Percentiles rank a stretch among this genome's conserved stretches.
phyloP scores from a whole-genome alignment of 2,113 vertebrate species.

The Eira barbara region DNA sequence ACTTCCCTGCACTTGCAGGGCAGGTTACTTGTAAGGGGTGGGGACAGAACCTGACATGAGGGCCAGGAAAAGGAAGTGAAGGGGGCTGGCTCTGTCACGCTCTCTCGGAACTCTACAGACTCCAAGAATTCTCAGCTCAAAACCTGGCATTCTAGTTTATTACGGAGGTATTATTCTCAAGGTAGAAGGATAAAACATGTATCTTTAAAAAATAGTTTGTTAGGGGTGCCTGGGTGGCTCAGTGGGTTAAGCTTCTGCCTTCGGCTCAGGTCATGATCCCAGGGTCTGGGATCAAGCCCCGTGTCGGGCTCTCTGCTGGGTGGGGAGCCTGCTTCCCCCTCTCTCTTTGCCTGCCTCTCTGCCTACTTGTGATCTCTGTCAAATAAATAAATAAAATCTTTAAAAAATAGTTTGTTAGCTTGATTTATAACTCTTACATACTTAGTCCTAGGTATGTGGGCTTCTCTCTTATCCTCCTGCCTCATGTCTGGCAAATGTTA shows the following conservation, averaged over 20 bases:
- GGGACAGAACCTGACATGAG: not conserved
- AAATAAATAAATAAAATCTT: not conserved
- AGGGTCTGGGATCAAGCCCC: too few relatives aligned
- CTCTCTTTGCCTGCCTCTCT: too few relatives aligned
- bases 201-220: not conserved
- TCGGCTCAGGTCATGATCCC: too few relatives aligned
- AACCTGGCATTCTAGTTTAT: not conserved
- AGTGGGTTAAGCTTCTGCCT: too few relatives aligned
- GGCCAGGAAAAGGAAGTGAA: not conserved
- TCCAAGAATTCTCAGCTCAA: not conserved
- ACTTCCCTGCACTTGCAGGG: not conserved
- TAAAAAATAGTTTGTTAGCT: not conserved
- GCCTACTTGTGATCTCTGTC: too few relatives aligned
- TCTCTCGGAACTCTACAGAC: not conserved
- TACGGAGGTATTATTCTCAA: not conserved
- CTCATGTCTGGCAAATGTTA: not conserved
- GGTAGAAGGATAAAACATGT: not conserved
- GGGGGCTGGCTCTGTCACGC: not conserved
- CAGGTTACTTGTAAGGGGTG: not conserved
- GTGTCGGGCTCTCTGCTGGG: too few relatives aligned
- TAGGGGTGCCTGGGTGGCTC: not conserved
- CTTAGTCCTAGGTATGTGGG: not conserved
- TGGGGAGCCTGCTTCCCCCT: too few relatives aligned
- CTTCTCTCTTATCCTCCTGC: not conserved
- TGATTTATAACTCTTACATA: not conserved